Evolutionary conservation across 2,797 vertebrate species (phyloP), one percentile per base, ranked within the genome.

Genomic region (Australoheros facetus): DNA sequence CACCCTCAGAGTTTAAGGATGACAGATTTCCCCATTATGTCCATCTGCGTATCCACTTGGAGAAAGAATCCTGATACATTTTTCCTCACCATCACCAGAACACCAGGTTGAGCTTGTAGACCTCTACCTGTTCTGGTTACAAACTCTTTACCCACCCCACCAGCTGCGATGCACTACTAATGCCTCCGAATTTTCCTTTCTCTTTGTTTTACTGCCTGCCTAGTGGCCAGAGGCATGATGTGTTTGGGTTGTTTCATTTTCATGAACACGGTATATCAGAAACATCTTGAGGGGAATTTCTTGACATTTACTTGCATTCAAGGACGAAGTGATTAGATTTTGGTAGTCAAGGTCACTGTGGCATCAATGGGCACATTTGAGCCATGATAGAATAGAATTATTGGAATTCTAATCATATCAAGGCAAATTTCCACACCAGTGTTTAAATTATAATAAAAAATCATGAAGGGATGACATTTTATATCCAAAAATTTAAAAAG

Each of bases 191-290:
- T 26, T 9, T 17, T 42, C 26, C 14, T 1, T 14, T 64, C 0
- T 42, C 37, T 16, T 26, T 32, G n/a, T 19, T 51, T 21, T 51
- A 51, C 26, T 16, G 14, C 45, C 23, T 0, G 9, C 16, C 39
- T 3, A 19, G 23, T 28, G 60, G 21, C 39, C 60, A 17, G 39
- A 64, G 60, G 39, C 16, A 19, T 28, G 4, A 17, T 0, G 26
- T 42, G 5, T 26, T 66, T 66, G 42, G 62, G 23, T 0, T 66
- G 62, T 48, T 23, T 10, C 16, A 7, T 48, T 64, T 64, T 64
- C 37, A 64, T 2, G 0, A 64, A 66, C 62, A 28, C 0, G 0
- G 23, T 66, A 28, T 19, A 45, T 19, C 14, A 48, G 16, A 66
- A 19, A 66, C 39, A 66, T 48, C 26, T 10, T 48, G 0, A 28